Evolutionary conservation across 2,113 vertebrate species (phyloP).

Genomic region (Struthidea cinerea): DNA sequence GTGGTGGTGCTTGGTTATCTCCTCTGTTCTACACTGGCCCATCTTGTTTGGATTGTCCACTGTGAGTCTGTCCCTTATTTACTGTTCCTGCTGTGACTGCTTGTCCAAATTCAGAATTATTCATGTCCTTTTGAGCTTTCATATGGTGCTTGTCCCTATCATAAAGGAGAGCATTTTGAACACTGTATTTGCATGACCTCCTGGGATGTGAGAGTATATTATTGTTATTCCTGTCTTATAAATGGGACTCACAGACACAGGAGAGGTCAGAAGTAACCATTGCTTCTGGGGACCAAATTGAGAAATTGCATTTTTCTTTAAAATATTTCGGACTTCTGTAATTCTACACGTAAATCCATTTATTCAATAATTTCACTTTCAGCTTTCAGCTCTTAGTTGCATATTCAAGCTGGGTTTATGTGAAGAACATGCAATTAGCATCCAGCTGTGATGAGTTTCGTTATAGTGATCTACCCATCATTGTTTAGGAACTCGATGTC

Average conservation of each 20-base stretch:
- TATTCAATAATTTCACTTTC: background rate
- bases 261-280: background rate
- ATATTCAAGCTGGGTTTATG: background rate
- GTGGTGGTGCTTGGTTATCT: background rate
- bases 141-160: background rate
- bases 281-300: background rate
- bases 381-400: background rate
- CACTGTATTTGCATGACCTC: background rate
- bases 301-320: background rate
- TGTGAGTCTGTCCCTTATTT: background rate
- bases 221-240: background rate
- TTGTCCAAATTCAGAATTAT: background rate
- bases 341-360: background rate
- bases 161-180: background rate
- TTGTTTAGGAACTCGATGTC: background rate
- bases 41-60: background rate
- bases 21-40: background rate
- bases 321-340: background rate
- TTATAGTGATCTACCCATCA: background rate
- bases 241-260: background rate
- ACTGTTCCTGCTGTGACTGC: background rate
- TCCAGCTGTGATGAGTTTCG: background rate
- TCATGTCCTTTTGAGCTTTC: background rate
- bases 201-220: background rate
- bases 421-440: background rate